phyloP scores from a whole-genome alignment of 2,797 vertebrate species.

The Enteromius paludinosus region DNA sequence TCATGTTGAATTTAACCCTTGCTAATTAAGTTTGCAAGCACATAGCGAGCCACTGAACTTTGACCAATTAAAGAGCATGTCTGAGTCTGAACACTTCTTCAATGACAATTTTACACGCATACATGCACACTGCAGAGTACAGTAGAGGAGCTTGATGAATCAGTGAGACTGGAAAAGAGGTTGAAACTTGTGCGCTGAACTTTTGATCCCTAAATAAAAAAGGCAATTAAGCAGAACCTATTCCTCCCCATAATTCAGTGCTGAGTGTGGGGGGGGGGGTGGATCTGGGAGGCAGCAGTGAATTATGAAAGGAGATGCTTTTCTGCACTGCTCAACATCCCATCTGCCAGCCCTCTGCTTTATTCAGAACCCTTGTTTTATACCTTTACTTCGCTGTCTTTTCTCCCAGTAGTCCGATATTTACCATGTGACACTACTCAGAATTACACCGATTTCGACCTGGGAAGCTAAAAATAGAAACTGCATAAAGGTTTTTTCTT shows the following conservation, averaged over 20 bases:
- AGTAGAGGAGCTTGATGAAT: constrained; percentile 17
- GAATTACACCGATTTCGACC: constrained; percentile 20
- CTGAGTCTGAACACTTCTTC: constrained; percentile 60
- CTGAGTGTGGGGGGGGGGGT: not conserved
- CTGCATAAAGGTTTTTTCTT: constrained; percentile 12
- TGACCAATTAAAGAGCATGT: constrained; percentile 37
- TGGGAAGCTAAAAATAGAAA: constrained; percentile 53
- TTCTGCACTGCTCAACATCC: constrained; percentile 21
- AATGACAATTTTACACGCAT: constrained; percentile 24
- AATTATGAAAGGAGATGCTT: constrained; percentile 25
- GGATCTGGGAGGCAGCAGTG: constrained; percentile 8
- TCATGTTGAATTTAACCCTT: constrained; percentile 45
- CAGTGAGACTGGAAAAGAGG: constrained; percentile 7
- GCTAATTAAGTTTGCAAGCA: constrained; percentile 28
- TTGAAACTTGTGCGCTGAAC: constrained; percentile 22
- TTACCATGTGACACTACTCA: constrained; percentile 15
- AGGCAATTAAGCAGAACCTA: constrained; percentile 39
- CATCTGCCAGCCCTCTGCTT: constrained; percentile 15
- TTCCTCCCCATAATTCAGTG: constrained; percentile 24
- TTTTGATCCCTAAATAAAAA: constrained; percentile 29
- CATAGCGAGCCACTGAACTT: constrained; percentile 22
- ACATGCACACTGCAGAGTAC: not conserved
- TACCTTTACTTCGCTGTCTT: not conserved
- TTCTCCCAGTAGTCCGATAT: not conserved
- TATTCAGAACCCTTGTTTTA: not conserved